Evolutionary conservation across 2,888 invertebrate genomes (phyloP).

Genomic region (Morpho helenor): DNA sequence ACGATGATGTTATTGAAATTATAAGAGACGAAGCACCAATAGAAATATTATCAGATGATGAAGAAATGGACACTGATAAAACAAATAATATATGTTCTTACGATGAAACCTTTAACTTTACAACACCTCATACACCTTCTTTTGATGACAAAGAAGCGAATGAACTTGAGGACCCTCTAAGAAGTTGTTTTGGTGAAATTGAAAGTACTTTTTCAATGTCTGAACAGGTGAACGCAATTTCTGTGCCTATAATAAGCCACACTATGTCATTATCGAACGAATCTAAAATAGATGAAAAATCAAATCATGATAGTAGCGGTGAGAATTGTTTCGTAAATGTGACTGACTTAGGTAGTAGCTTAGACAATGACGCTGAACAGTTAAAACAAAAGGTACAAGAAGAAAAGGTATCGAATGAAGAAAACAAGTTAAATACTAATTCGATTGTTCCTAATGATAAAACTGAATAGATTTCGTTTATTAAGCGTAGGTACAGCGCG

Average conservation of each 20-base stretch:
- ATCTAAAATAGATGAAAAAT: slow-evolving; percentile 19
- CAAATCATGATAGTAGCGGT: slow-evolving; percentile 20
- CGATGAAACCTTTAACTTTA: slow-evolving; percentile 23
- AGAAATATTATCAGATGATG: slow-evolving; percentile 65
- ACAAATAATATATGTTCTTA: slow-evolving; percentile 16
- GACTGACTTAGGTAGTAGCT: slow-evolving; percentile 32
- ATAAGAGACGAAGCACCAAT: slow-evolving; percentile 68
- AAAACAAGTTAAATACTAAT: slow-evolving; percentile 8
- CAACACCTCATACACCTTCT: slow-evolving; percentile 31
- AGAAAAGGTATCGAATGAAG: slow-evolving; percentile 10
- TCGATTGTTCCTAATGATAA: slow-evolving; percentile 17
- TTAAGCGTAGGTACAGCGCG: no score
- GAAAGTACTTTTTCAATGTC: slow-evolving; percentile 22
- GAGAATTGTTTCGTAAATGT: slow-evolving; percentile 42
- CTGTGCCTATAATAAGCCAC: slow-evolving; percentile 6
- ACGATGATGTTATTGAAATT: slow-evolving; percentile 71
- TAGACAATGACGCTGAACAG: slow-evolving; percentile 20
- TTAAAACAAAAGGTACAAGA: slow-evolving; percentile 23
- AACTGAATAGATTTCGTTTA: no score
- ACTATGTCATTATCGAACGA: slow-evolving; percentile 8
- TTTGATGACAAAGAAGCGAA: slow-evolving; percentile 25
- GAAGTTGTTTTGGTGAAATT: slow-evolving; percentile 26
- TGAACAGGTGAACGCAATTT: slow-evolving; percentile 1
- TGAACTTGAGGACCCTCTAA: slow-evolving; percentile 40
- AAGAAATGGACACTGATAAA: slow-evolving; percentile 52